These are phyloP conservation scores for Papilio polytes DNA, from an alignment of 1,140 invertebrate species.

Conservation along the genomic window DNA sequence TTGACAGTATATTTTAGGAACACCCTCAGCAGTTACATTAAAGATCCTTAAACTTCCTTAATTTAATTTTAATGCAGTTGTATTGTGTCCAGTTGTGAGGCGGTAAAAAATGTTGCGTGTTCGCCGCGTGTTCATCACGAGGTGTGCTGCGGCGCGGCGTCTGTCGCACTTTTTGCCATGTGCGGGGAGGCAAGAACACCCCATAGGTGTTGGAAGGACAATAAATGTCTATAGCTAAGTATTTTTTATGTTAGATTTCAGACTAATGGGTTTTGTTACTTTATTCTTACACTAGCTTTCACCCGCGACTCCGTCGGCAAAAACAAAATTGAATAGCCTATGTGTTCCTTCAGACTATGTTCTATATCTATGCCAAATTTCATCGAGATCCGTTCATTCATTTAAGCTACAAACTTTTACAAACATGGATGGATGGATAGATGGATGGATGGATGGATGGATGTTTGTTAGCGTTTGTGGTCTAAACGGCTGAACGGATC, in stretches of 20 bases:
- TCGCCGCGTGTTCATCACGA: neutral
- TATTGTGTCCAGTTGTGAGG: neutral
- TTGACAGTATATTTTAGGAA: neutral
- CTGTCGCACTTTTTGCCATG: constrained; percentile 1
- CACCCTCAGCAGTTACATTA: neutral
- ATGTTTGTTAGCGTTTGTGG: too few species aligned
- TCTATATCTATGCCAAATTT: too few species aligned
- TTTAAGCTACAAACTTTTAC: too few species aligned
- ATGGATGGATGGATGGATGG: too few species aligned
- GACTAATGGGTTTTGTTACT: too few species aligned
- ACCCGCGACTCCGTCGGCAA: too few species aligned
- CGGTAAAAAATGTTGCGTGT: neutral
- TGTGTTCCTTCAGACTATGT: too few species aligned
- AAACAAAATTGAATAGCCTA: too few species aligned
- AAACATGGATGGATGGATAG: too few species aligned
- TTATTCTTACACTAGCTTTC: too few species aligned
- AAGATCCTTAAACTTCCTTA: neutral
- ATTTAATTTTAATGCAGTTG: constrained; percentile 13
- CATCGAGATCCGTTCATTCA: too few species aligned
- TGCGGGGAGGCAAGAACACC: neutral
- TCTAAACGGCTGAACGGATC: too few species aligned
- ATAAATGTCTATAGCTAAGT: neutral
- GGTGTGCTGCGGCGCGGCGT: neutral
- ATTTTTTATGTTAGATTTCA: neutral
- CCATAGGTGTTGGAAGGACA: neutral